Evolutionary conservation across 2,797 vertebrate species (phyloP), one percentile per base, ranked within the genome.

Genomic region (Knipowitschia caucasica): DNA sequence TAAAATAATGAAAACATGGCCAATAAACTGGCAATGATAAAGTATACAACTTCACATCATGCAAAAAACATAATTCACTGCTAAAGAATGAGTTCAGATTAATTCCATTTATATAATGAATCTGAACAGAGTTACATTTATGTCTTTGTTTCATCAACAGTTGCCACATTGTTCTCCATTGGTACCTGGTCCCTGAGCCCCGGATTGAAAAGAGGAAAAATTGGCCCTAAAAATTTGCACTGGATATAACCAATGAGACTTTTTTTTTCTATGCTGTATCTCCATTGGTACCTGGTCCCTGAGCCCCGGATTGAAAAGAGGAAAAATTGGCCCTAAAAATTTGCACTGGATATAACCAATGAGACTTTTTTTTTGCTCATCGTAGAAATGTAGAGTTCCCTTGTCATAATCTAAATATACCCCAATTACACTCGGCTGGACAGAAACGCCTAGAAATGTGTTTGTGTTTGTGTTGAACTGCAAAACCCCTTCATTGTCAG

Each of bases 261-360:
- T 1, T 5, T n/a, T 36, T 5, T 15, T 0, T 1, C 0, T 45
- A 0, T 66, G 46, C 53, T 80, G 0, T 31, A 90, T 25, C 27
- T 0, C 5, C 69, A 90, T 57, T 1, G 0, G 0, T 35, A 1
- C 0, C 0, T 0, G 0, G n/a, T 90, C 87, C 5, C 34, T 21
- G 51, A 11, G 52, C 0, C 84, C 78, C 33, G 89, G 86, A 46
- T 88, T 88, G 52, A 89, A 89, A 20, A 89, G 33, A 6, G 89
- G 87, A 61, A 69, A 76, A 5, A 88, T 42, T 1, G 39, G 0
- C 4, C 17, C 57, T 0, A 0, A 27, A 49, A 86, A 86, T 1
- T 0, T 8, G 1, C 3, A 2, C 0, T 0, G 24, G 1, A 88
- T 33, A 29, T 50, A 78, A 4, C 64, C 52, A 34, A 89, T 79